phyloP scores from a whole-genome alignment of 2,888 invertebrate genomes.

The Hemaris fuciformis region DNA sequence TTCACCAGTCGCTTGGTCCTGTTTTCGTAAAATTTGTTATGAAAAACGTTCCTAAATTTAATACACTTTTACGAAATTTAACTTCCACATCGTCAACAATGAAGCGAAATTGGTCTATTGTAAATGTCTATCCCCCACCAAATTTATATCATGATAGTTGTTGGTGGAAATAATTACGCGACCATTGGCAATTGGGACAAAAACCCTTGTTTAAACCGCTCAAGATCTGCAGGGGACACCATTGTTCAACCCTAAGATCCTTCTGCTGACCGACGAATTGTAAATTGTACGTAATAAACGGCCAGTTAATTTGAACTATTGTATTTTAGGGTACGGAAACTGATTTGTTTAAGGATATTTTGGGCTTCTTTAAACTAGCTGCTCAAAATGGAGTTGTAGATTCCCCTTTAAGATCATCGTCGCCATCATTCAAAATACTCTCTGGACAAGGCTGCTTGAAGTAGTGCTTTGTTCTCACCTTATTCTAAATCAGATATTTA shows the following conservation, averaged over 20 bases:
- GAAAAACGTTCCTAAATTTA: too few relatives aligned
- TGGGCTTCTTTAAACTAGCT: too few relatives aligned
- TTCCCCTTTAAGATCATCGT: too few relatives aligned
- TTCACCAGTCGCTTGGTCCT: too few relatives aligned
- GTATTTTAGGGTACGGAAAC: conserved; percentile 26
- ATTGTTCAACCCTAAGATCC: conserved; percentile 52
- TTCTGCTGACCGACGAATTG: conserved; percentile 69
- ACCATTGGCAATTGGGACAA: conserved; percentile 68
- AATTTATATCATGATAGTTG: conserved; percentile 30
- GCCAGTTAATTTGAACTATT: conserved; percentile 57
- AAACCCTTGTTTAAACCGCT: conserved; percentile 74
- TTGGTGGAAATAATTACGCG: conserved; percentile 73
- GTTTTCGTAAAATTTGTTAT: too few relatives aligned
- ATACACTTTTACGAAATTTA: neutral
- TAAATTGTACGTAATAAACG: conserved; percentile 63
- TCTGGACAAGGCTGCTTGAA: too few relatives aligned
- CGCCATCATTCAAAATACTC: too few relatives aligned
- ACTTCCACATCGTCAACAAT: conserved; percentile 1
- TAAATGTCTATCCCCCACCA: neutral
- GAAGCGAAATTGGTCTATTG: conserved; percentile 3
- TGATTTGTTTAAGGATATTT: conserved; percentile 15
- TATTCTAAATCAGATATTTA: too few relatives aligned
- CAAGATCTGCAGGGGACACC: conserved; percentile 71
- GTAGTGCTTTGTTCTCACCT: too few relatives aligned
- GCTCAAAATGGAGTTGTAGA: too few relatives aligned